Percentiles rank a stretch among this genome's conserved stretches.
phyloP scores from a whole-genome alignment of 2,113 vertebrate species.

The Procavia capensis region DNA sequence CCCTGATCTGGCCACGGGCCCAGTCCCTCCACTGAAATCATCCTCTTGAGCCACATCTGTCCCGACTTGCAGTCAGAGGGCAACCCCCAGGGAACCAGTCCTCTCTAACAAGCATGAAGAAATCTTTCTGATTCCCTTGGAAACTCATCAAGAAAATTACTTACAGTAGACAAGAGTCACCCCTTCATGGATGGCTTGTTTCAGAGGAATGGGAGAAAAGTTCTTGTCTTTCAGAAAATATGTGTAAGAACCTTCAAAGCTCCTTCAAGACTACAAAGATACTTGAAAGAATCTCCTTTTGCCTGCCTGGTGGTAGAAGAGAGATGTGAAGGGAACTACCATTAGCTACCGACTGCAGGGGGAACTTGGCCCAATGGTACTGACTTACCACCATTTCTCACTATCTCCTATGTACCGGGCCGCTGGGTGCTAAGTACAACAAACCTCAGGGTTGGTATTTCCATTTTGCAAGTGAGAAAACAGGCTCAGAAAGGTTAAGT shows the following conservation, averaged over 20 bases:
- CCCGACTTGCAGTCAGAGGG: constrained; percentile 60
- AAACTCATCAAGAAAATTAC: constrained; percentile 56
- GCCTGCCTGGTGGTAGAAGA: neutral
- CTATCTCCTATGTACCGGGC: neutral
- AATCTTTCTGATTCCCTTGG: constrained; percentile 44
- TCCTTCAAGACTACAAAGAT: neutral
- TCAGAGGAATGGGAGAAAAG: constrained; percentile 16
- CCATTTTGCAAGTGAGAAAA: constrained; percentile 19
- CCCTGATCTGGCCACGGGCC: constrained; percentile 23
- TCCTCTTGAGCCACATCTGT: constrained; percentile 40
- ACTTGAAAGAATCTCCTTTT: constrained; percentile 1
- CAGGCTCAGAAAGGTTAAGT: neutral
- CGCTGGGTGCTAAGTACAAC: neutral
- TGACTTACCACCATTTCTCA: neutral
- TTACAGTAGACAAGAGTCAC: constrained; percentile 28
- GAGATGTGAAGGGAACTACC: neutral
- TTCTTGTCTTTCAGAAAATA: constrained; percentile 39
- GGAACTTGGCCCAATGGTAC: neutral
- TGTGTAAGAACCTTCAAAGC: constrained; percentile 13
- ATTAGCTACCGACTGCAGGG: neutral
- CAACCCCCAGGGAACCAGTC: constrained; percentile 39
- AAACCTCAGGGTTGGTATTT: neutral
- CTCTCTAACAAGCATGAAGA: constrained; percentile 21
- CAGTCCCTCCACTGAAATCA: constrained; percentile 39
- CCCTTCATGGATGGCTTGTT: constrained; percentile 11